These are phyloP conservation scores for Pogonognathellus flavescens DNA, from an alignment of 1,140 invertebrate species.

Conservation along the genomic window DNA sequence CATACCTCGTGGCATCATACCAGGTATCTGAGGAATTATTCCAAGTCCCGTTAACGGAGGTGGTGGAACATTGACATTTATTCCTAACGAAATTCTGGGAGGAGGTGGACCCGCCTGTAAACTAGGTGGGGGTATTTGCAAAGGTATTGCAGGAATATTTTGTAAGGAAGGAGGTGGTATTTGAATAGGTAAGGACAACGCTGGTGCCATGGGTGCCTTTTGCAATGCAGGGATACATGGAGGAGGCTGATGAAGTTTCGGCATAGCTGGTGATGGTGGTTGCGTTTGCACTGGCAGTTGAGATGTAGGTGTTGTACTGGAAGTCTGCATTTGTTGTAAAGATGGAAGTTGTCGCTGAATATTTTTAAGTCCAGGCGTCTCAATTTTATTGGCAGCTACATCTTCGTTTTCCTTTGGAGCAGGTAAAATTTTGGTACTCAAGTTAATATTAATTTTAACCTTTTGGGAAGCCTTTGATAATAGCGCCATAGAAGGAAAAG, in stretches of 20 bases:
- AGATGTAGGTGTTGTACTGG: not conserved
- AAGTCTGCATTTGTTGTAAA: not conserved
- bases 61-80: conserved; percentile 60
- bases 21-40: conserved; percentile 34
- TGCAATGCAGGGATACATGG: conserved; percentile 11
- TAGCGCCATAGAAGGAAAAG: not conserved
- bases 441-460: conserved; percentile 62
- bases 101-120: conserved; percentile 41
- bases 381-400: not conserved
- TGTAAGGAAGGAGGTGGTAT: conserved; percentile 34
- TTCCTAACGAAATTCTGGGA: conserved; percentile 42
- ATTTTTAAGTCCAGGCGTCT: not conserved
- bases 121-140: conserved; percentile 26
- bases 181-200: conserved; percentile 28
- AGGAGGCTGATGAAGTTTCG: conserved; percentile 49
- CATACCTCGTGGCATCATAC: conserved; percentile 52
- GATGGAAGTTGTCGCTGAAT: not conserved
- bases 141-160: conserved; percentile 22
- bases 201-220: not conserved
- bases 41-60: conserved; percentile 45
- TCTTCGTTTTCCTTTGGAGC: not conserved
- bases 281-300: not conserved
- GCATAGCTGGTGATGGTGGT: not conserved
- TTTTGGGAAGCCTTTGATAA: conserved; percentile 52
- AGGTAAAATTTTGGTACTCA: conserved; percentile 53